Evolutionary conservation across 2,888 invertebrate genomes (phyloP).

Genomic region (Ophion obscuratus): DNA sequence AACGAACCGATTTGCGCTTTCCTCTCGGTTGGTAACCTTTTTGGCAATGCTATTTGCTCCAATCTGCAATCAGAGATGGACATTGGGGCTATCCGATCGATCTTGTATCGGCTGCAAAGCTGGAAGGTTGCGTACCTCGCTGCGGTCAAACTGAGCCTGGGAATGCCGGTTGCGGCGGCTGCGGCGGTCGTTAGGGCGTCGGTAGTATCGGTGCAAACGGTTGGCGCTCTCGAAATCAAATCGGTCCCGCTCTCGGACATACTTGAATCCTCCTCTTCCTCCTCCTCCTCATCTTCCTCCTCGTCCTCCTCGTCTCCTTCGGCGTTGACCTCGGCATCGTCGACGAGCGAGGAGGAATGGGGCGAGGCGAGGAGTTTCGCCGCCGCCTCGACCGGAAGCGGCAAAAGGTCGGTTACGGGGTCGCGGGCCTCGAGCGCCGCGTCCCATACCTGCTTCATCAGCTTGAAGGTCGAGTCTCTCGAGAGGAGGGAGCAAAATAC

Average conservation of each 20-base stretch:
- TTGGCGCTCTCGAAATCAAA: constrained; percentile 81
- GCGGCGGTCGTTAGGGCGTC: constrained; percentile 66
- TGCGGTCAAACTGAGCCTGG: constrained; percentile 73
- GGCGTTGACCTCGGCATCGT: constrained; percentile 79
- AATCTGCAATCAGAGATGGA: constrained; percentile 67
- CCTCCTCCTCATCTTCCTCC: constrained; percentile 43
- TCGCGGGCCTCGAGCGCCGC: constrained; percentile 85
- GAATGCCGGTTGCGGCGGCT: constrained; percentile 72
- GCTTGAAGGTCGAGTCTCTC: constrained; percentile 93
- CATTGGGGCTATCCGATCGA: neutral
- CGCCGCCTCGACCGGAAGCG: constrained; percentile 77
- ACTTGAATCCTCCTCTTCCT: constrained; percentile 83
- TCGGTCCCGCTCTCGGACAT: constrained; percentile 84
- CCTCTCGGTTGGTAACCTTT: constrained; percentile 58
- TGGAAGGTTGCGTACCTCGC: constrained; percentile 56
- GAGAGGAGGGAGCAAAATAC: constrained; percentile 96
- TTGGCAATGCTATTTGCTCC: constrained; percentile 69
- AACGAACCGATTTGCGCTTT: constrained; percentile 61
- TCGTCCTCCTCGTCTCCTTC: constrained; percentile 81
- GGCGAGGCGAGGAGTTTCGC: constrained; percentile 74
- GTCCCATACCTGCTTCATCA: constrained; percentile 95
- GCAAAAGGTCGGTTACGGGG: constrained; percentile 80
- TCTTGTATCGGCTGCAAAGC: neutral
- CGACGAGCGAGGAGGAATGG: constrained; percentile 77
- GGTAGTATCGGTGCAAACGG: constrained; percentile 78